Percentiles rank a stretch among this genome's conserved stretches.
phyloP scores from a whole-genome alignment of 1,140 invertebrate genomes.

The Euwallacea similis region DNA sequence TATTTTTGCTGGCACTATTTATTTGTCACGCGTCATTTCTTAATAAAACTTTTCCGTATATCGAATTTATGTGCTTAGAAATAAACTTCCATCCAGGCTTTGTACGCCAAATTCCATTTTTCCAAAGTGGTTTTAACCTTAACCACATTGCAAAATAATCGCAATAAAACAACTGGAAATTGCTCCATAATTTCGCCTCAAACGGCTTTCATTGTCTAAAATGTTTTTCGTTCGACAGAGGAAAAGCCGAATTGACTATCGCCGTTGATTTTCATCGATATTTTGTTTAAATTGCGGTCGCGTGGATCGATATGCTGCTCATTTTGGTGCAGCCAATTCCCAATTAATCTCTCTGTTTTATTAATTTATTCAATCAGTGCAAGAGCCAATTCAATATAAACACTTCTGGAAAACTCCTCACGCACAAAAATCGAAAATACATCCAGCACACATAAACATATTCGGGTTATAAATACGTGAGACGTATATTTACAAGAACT shows the following conservation, averaged over 20 bases:
- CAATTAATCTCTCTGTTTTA: neutral
- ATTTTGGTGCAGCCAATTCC: neutral
- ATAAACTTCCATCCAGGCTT: neutral
- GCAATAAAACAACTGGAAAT: slow-evolving; percentile 1
- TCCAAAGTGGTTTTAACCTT: neutral
- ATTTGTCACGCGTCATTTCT: neutral
- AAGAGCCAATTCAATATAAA: neutral
- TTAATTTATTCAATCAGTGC: neutral
- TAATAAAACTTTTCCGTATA: neutral
- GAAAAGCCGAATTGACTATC: neutral
- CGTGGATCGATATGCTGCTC: no score
- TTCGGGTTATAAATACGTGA: no score
- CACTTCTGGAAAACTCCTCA: neutral
- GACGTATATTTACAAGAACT: neutral
- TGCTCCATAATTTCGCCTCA: neutral
- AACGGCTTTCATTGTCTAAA: neutral
- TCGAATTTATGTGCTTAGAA: neutral
- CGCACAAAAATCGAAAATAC: no score
- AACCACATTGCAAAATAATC: neutral
- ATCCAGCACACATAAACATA: no score
- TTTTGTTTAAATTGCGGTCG: no score
- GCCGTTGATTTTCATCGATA: neutral
- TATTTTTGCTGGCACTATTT: neutral
- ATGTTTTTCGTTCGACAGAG: neutral
- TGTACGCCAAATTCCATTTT: no score